These are phyloP conservation scores for Corvus hawaiiensis DNA, from an alignment of 2,113 vertebrate genomes.

Conservation along the genomic window DNA sequence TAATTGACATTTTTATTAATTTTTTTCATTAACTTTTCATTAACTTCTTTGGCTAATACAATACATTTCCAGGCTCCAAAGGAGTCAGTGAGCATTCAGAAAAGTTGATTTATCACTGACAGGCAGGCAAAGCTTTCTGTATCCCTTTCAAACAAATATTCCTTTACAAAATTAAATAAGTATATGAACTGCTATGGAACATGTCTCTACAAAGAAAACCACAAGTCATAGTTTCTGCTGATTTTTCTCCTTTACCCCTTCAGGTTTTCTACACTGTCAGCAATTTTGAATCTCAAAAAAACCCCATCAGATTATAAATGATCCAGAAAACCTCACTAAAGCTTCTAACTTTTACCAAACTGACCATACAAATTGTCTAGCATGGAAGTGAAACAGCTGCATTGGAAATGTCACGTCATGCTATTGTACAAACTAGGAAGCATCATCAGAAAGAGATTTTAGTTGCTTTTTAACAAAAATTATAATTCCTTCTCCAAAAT, in stretches of 20 bases:
- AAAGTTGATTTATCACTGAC: slow-evolving; percentile 11
- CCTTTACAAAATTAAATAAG: not conserved
- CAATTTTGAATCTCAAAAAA: not conserved
- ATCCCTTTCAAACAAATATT: not conserved
- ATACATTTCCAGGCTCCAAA: not conserved
- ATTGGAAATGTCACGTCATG: not conserved
- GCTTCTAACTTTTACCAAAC: not conserved
- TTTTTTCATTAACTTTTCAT: not conserved
- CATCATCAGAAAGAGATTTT: not conserved
- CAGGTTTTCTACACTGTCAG: not conserved
- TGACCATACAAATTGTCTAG: not conserved
- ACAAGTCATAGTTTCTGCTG: not conserved
- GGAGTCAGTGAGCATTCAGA: not conserved
- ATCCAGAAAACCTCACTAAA: not conserved
- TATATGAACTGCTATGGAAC: not conserved
- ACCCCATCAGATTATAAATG: not conserved
- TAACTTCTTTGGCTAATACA: not conserved
- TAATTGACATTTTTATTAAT: not conserved
- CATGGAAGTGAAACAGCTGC: not conserved
- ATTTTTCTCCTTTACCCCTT: not conserved
- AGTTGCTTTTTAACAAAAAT: not conserved
- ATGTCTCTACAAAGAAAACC: not conserved
- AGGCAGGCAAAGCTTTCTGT: not conserved
- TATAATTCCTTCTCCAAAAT: not conserved
- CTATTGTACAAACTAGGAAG: not conserved